Conservation (phyloP, 2,797 vertebrate species). For the Oreortyx pictus region DNA sequence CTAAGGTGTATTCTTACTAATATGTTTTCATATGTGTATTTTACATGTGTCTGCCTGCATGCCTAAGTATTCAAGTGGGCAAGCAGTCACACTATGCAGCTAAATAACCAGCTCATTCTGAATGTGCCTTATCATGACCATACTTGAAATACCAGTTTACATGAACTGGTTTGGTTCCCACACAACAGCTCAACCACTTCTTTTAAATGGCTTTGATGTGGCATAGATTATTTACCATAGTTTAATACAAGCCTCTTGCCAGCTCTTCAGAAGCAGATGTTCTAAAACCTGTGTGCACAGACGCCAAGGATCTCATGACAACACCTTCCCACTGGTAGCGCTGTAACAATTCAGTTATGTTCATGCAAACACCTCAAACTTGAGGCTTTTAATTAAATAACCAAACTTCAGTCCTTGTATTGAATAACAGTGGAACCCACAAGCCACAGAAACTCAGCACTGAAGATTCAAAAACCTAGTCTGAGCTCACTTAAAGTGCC, state of each 20-base stretch:
- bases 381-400: not conserved
- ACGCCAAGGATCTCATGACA: not conserved
- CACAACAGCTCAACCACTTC: constrained; percentile 20
- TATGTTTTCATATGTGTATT: not conserved
- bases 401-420: not conserved
- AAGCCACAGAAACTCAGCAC: not conserved
- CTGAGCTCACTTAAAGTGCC: not conserved
- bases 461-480: not conserved
- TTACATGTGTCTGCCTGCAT: not conserved
- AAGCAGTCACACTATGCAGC: not conserved
- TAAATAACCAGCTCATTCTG: not conserved
- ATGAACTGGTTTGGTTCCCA: constrained; percentile 51
- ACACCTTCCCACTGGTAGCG: not conserved
- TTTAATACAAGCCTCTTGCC: not conserved
- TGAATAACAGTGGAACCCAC: not conserved
- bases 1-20: not conserved
- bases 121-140: constrained; percentile 4
- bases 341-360: not conserved
- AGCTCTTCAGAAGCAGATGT: not conserved
- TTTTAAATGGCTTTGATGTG: constrained; percentile 47
- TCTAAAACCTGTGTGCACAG: not conserved
- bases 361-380: not conserved
- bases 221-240: not conserved
- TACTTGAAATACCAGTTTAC: constrained; percentile 43
- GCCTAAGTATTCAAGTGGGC: not conserved